phyloP scores from a whole-genome alignment of 1,140 invertebrate species.

The Zaprionus vittiger region DNA sequence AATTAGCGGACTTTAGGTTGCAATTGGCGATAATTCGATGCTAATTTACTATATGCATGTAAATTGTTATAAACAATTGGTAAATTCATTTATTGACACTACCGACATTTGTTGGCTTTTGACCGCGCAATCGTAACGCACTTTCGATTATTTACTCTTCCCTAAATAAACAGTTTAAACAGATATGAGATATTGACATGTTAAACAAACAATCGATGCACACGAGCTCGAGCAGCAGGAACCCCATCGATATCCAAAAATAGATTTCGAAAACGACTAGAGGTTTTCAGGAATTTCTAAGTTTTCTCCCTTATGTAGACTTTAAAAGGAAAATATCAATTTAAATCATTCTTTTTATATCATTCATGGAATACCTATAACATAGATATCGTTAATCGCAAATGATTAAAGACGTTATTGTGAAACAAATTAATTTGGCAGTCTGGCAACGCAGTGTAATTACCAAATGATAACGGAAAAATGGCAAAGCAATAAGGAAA shows the following conservation, averaged over 20 bases:
- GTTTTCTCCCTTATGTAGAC: not conserved
- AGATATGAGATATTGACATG: slow-evolving; percentile 26
- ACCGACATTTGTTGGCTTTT: slow-evolving; percentile 44
- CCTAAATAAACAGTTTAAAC: slow-evolving; percentile 34
- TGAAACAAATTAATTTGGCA: not conserved
- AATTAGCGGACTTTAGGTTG: slow-evolving; percentile 37
- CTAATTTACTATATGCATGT: slow-evolving; percentile 27
- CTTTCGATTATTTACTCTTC: slow-evolving; percentile 32
- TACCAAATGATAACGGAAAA: slow-evolving; percentile 23
- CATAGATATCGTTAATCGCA: not conserved
- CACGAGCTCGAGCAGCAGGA: slow-evolving; percentile 22
- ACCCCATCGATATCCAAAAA: slow-evolving; percentile 9
- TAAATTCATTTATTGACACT: slow-evolving; percentile 40
- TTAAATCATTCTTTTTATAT: not conserved
- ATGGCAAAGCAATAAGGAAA: slow-evolving; percentile 57
- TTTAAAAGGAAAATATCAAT: not conserved
- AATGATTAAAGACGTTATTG: not conserved
- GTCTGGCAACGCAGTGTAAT: slow-evolving; percentile 22
- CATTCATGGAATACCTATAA: not conserved
- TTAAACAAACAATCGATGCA: slow-evolving; percentile 31
- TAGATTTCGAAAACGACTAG: not conserved
- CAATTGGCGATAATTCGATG: slow-evolving; percentile 53
- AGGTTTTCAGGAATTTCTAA: not conserved
- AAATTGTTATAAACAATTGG: slow-evolving; percentile 44
- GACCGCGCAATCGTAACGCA: slow-evolving; percentile 11